A percentile compares a stretch with the other conserved stretches of the same genome.
These are phyloP conservation scores for Syngnathus acus DNA, from an alignment of 2,797 vertebrate genomes.

Conservation along the genomic window DNA sequence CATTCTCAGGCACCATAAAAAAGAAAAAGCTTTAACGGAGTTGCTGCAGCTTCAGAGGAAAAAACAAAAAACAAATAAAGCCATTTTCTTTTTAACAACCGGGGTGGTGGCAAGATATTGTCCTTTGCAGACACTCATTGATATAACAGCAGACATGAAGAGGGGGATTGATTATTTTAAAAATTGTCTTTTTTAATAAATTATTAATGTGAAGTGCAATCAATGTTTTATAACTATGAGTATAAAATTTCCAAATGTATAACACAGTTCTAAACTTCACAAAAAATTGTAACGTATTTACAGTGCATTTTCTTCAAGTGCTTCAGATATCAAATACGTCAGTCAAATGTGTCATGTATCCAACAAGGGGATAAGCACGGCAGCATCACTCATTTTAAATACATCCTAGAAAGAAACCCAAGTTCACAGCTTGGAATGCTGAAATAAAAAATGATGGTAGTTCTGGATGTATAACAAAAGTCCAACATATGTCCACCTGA, in stretches of 20 bases:
- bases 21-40: constrained; percentile 64
- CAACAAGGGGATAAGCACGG: background rate
- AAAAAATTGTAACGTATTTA: background rate
- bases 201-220: background rate
- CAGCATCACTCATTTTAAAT: background rate
- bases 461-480: background rate
- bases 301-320: background rate
- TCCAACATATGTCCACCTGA: background rate
- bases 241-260: background rate
- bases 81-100: constrained; percentile 65
- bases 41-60: constrained; percentile 56
- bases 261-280: background rate
- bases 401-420: background rate
- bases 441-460: background rate
- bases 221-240: background rate
- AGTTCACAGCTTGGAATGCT: background rate
- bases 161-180: background rate
- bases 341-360: background rate
- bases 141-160: background rate
- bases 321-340: background rate
- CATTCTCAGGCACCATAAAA: constrained; percentile 63
- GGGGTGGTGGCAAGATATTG: constrained; percentile 44
- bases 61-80: constrained; percentile 58
- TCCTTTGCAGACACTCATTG: constrained; percentile 15
- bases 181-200: background rate